phyloP scores from a whole-genome alignment of 2,888 invertebrate genomes.

The Brachypalpus laphriformis region DNA sequence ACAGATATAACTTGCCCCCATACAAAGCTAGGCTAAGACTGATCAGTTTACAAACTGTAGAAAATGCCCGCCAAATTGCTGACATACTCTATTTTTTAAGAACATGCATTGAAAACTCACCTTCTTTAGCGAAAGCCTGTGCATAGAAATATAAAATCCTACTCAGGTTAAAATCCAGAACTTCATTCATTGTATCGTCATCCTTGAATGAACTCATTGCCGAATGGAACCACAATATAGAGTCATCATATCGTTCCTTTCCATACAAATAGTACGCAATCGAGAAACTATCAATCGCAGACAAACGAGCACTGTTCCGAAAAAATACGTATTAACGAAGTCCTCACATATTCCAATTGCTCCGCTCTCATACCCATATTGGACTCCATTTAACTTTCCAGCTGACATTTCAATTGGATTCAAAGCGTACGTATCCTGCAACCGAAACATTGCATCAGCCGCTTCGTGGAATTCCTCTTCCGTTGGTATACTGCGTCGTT shows the following conservation, averaged over 20 bases:
- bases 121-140: constrained; percentile 76
- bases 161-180: constrained; percentile 45
- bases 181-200: constrained; percentile 39
- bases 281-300: constrained; percentile 77
- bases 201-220: constrained; percentile 71
- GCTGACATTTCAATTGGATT: constrained; percentile 83
- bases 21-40: too few relatives aligned
- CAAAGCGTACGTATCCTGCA: constrained; percentile 86
- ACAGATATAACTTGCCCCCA: too few relatives aligned
- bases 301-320: constrained; percentile 76
- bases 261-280: constrained; percentile 77
- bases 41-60: too few relatives aligned
- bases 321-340: not conserved
- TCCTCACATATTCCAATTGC: not conserved
- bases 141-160: constrained; percentile 77
- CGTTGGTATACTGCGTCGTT: constrained; percentile 84
- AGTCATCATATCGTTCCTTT: constrained; percentile 63
- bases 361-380: constrained; percentile 50
- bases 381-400: constrained; percentile 82
- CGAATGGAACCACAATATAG: constrained; percentile 77
- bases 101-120: constrained; percentile 74
- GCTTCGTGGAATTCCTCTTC: constrained; percentile 96
- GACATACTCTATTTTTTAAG: too few relatives aligned
- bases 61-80: too few relatives aligned
- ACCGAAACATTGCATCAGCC: constrained; percentile 90